Base-by-base conservation (phyloP, 2,888 invertebrate species). In the Tiphia femorata region DNA sequence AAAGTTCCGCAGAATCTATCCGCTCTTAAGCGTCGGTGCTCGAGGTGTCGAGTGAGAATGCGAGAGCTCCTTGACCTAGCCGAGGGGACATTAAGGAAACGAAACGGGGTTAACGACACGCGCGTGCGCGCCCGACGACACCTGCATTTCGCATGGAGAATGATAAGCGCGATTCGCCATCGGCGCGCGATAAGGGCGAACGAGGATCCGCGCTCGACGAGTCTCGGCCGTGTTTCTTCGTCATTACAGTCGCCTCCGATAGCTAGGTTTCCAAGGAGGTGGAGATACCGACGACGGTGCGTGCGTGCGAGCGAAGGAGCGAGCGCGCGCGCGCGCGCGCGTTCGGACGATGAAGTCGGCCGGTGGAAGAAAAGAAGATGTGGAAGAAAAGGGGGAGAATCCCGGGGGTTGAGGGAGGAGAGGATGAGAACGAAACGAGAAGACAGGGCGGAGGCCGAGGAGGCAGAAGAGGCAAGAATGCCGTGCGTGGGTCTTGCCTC, bases 401-500 rank as follows among this genome's bases (percentile, higher is more conserved):
- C 19, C 27, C 14, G 20, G 7, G 27, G 33, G 30, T 21, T 42
- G 42, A 21, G 23, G 6, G 44, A 44, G 37, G 44, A 50, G 53
- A 50, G 58, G 40, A 35, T 42, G 44, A 48, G 58, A 44, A 20
- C 35, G 30, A 19, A 40, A 57, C 37, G 20, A 25, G 14, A 20
- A 47, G 56, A 48, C 50, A 48, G 53, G 61, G 37, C 40, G 17
- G 30, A 12, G 21, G 43, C n/a, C 50, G 16, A 43, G 38, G 35
- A 43, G 63, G 66, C 72, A 71, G 71, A n/a, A n/a, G 62, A 70
- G 75, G 62, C 64, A 74, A 76, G 80, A 80, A 80, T 80, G 74
- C 76, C 70, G 72, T 78, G 81, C 80, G 79, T 81, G 81, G 77
- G 79, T 76, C 76, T 76, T 73, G 73, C 72, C 73, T 78, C 78